Evolutionary conservation across 92 coral and sea anemone genomes (phyloP).

Genomic region (Zoanthus gigantus): DNA sequence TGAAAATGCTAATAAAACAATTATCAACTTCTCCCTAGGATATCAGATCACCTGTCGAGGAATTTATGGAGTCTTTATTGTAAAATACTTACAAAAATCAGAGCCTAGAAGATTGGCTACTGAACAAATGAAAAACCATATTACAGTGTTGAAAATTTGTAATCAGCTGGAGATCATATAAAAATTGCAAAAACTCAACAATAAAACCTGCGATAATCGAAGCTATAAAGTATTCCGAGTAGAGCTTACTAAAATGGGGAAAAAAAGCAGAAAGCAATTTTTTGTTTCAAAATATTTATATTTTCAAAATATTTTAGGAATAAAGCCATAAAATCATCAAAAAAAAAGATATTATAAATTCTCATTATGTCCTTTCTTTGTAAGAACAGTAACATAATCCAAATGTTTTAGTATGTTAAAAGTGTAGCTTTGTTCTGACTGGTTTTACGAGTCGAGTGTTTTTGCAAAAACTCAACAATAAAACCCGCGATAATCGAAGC

Average conservation of each 20-base stretch:
- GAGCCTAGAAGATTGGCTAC: neutral
- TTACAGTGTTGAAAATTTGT: neutral
- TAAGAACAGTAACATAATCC: too few species aligned
- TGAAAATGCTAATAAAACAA: constrained; percentile 5
- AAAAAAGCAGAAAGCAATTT: neutral
- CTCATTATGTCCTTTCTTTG: too few species aligned
- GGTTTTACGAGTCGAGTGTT: too few species aligned
- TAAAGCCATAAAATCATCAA: neutral
- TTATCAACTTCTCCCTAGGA: constrained; percentile 12
- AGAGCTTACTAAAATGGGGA: neutral
- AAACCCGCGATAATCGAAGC: neutral
- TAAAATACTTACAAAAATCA: neutral
- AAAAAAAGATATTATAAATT: too few species aligned
- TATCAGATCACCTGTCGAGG: constrained; percentile 29
- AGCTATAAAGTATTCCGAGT: neutral
- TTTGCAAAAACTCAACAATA: too few species aligned
- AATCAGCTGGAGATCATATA: neutral
- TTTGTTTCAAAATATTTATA: too few species aligned
- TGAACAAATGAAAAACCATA: neutral
- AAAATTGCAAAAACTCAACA: too few species aligned
- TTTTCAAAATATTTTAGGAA: neutral
- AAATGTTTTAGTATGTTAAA: too few species aligned
- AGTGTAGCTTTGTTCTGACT: too few species aligned
- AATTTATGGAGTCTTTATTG: neutral
- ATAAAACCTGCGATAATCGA: neutral